These are phyloP conservation scores for Machimus rusticus DNA, from an alignment of 2,888 invertebrate species.

Conservation along the genomic window DNA sequence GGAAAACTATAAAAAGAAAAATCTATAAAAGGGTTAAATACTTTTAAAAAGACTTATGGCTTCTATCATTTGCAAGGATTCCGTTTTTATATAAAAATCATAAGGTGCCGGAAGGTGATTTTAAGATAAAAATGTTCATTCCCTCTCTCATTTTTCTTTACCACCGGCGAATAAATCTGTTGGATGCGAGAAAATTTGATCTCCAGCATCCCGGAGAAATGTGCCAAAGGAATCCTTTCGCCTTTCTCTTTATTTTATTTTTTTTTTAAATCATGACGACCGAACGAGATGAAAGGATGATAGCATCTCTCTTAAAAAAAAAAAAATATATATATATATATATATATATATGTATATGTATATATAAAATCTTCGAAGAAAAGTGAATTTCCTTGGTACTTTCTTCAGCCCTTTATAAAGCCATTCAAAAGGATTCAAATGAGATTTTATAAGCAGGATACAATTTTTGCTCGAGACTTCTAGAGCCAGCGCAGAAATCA, in stretches of 20 bases:
- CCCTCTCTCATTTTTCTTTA: not conserved
- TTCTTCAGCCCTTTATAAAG: not conserved
- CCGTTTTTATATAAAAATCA: not conserved
- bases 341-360: too few relatives aligned
- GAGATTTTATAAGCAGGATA: not conserved
- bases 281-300: not conserved
- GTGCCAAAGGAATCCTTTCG: not conserved
- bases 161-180: not conserved
- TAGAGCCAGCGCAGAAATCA: not conserved
- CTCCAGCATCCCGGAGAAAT: not conserved
- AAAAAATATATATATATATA: too few relatives aligned
- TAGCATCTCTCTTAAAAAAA: not conserved
- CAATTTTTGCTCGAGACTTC: not conserved
- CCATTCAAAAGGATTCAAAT: slow-evolving; percentile 9
- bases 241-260: not conserved
- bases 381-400: not conserved
- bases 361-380: not conserved
- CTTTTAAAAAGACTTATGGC: not conserved
- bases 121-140: not conserved
- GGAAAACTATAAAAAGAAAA: too few relatives aligned
- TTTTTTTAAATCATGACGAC: not conserved
- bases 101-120: not conserved
- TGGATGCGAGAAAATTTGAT: not conserved
- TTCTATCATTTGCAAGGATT: not conserved
- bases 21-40: not conserved